Evolutionary conservation across 1,140 invertebrate species (phyloP).

Genomic region (Teleogryllus occipitalis): DNA sequence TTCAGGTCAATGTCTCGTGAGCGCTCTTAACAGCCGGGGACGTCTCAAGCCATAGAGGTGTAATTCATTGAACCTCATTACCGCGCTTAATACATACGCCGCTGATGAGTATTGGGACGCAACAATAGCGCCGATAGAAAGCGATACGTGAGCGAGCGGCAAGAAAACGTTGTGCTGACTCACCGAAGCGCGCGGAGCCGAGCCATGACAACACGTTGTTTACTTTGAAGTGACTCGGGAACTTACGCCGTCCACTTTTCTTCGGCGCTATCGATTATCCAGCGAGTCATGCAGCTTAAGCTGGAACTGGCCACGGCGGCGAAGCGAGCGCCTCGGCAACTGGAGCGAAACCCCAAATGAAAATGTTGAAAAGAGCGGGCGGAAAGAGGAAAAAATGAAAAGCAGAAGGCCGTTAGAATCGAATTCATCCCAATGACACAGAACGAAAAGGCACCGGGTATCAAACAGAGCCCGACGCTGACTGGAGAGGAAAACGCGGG

Average conservation of each 20-base stretch:
- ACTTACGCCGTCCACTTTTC: neutral
- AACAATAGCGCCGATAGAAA: neutral
- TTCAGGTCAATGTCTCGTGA: neutral
- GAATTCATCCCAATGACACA: neutral
- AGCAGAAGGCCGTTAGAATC: neutral
- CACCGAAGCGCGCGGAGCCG: neutral
- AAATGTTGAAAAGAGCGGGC: neutral
- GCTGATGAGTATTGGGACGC: neutral
- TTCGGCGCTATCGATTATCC: neutral
- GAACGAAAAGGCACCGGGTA: too few species aligned
- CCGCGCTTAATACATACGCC: neutral
- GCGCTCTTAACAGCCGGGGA: neutral
- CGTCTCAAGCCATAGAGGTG: neutral
- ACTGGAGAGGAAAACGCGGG: too few species aligned
- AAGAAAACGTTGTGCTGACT: neutral
- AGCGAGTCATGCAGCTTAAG: neutral
- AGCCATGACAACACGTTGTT: slow-evolving; percentile 3
- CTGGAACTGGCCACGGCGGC: neutral
- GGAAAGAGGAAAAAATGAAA: neutral
- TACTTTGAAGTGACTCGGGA: neutral
- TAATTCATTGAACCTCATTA: neutral
- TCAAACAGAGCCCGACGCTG: too few species aligned
- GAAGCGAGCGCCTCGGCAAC: neutral
- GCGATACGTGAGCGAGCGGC: neutral
- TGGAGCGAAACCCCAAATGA: neutral